These are phyloP conservation scores for Nixonia krombeini DNA, from an alignment of 1,140 invertebrate genomes.

Conservation along the genomic window DNA sequence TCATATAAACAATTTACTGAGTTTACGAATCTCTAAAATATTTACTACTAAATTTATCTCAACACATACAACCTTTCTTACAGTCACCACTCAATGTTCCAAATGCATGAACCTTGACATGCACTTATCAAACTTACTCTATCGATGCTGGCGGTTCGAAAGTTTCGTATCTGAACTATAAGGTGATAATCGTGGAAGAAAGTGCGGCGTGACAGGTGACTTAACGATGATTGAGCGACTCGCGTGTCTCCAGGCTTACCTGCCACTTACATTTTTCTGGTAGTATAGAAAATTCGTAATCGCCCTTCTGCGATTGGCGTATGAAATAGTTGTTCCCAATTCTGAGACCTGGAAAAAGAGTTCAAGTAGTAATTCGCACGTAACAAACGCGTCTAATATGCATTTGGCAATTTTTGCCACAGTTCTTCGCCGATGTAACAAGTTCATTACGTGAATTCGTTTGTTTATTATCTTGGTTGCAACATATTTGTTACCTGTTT, in stretches of 20 bases:
- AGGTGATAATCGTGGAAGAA: slow-evolving; percentile 42
- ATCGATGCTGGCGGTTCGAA: slow-evolving; percentile 40
- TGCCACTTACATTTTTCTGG: slow-evolving; percentile 28
- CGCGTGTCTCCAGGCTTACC: slow-evolving; percentile 40
- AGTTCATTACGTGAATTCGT: too few relatives aligned
- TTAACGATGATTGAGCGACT: slow-evolving; percentile 56
- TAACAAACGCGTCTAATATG: too few relatives aligned
- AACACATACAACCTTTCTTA: too few relatives aligned
- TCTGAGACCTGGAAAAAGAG: not conserved
- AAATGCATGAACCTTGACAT: slow-evolving; percentile 34
- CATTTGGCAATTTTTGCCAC: not conserved
- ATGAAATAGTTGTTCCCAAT: not conserved
- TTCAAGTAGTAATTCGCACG: too few relatives aligned
- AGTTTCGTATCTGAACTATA: slow-evolving; percentile 38
- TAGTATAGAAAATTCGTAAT: slow-evolving; percentile 34
- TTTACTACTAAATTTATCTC: too few relatives aligned
- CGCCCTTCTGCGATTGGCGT: slow-evolving; percentile 15
- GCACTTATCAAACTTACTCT: slow-evolving; percentile 37
- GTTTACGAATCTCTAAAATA: too few relatives aligned
- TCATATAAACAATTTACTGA: too few relatives aligned
- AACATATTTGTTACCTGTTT: too few relatives aligned
- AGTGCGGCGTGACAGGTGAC: slow-evolving; percentile 40
- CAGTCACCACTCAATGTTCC: too few relatives aligned
- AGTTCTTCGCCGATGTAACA: too few relatives aligned
- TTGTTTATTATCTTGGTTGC: too few relatives aligned